Percentiles rank a stretch among this genome's conserved stretches.
These are phyloP conservation scores for Cremastinae sp. DNA, from an alignment of 2,888 invertebrate genomes.

Conservation along the genomic window DNA sequence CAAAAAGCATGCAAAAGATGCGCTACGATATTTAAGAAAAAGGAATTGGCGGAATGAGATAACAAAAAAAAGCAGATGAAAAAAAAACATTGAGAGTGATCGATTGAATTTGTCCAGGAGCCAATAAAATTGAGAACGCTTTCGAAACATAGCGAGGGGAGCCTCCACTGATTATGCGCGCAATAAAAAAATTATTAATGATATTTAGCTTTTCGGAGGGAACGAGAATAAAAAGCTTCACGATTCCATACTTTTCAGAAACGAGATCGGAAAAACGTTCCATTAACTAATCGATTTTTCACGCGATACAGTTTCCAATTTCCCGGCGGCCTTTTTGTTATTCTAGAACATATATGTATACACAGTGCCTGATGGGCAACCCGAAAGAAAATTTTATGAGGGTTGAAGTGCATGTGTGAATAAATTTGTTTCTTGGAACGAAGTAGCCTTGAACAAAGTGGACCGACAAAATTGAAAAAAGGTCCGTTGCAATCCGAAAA, in stretches of 20 bases:
- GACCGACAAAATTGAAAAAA: neutral
- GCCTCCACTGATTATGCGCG: neutral
- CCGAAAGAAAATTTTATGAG: neutral
- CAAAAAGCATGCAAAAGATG: no score
- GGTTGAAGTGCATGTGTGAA: neutral
- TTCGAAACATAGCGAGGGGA: neutral
- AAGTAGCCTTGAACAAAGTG: neutral
- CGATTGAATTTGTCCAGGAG: no score
- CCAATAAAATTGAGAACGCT: no score
- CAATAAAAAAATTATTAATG: no score
- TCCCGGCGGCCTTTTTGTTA: neutral
- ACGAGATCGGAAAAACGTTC: neutral
- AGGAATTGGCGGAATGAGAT: no score
- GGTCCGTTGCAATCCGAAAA: no score
- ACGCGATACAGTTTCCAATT: neutral
- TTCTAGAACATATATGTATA: neutral
- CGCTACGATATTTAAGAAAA: no score
- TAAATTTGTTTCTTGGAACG: neutral
- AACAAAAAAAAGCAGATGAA: neutral
- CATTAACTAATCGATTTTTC: slow-evolving; percentile 37
- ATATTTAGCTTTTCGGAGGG: neutral
- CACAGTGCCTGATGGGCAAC: neutral
- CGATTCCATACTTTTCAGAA: neutral
- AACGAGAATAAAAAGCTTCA: neutral
- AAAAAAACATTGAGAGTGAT: neutral